Evolutionary conservation across 2,888 invertebrate genomes (phyloP).

Genomic region (Drosophila nigritarsus): DNA sequence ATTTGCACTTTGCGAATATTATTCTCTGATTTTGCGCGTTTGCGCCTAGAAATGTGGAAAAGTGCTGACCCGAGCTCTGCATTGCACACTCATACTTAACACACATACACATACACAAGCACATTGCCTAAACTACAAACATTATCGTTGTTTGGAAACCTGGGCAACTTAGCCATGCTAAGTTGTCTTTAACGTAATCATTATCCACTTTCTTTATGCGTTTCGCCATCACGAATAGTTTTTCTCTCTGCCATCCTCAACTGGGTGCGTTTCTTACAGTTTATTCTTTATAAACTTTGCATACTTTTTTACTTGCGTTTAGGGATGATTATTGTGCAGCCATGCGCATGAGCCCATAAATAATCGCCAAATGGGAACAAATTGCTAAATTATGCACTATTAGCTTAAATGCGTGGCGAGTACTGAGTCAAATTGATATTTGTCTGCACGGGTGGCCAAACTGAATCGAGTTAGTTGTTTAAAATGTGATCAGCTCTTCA

Average conservation of each 20-base stretch:
- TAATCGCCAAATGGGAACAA: background rate
- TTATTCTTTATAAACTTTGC: constrained; percentile 20
- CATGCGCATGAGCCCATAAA: constrained; percentile 23
- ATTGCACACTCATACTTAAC: background rate
- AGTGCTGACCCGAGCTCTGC: constrained; percentile 41
- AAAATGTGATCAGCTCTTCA: background rate
- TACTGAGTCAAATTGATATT: constrained; percentile 6
- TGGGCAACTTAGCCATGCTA: constrained; percentile 13
- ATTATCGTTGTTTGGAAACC: constrained; percentile 17
- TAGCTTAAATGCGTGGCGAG: background rate
- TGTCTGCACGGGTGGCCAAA: background rate
- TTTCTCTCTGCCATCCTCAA: constrained; percentile 7
- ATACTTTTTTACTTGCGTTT: constrained; percentile 39
- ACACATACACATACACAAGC: background rate
- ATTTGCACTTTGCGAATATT: constrained; percentile 47
- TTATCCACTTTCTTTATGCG: constrained; percentile 48
- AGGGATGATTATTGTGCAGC: constrained; percentile 42
- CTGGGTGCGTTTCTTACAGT: background rate
- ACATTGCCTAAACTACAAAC: background rate
- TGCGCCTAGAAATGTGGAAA: constrained; percentile 42
- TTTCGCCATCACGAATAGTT: constrained; percentile 52
- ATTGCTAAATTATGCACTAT: background rate
- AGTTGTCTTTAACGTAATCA: constrained; percentile 53
- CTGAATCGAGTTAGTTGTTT: background rate
- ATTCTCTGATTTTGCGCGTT: constrained; percentile 51